phyloP scores from a whole-genome alignment of 2,888 invertebrate genomes.

The Conistra vaccinii region DNA sequence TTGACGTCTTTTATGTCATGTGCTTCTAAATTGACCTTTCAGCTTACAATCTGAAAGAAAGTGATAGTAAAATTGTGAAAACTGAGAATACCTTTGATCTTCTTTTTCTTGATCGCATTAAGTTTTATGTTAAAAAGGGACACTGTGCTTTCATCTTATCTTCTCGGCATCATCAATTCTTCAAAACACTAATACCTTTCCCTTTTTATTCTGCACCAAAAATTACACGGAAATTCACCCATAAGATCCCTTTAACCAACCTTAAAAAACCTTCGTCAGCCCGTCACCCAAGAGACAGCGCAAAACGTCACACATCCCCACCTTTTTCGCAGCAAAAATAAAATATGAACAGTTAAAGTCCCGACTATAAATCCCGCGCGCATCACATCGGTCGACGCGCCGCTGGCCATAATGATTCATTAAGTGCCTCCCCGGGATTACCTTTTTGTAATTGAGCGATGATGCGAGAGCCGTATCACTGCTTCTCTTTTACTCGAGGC shows the following conservation, averaged over 20 bases:
- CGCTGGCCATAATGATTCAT: slow-evolving; percentile 89
- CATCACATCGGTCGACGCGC: slow-evolving; percentile 81
- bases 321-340: slow-evolving; percentile 61
- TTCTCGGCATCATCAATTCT: not conserved
- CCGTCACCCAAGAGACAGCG: slow-evolving; percentile 57
- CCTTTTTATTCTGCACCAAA: not conserved
- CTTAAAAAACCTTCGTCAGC: slow-evolving; percentile 59
- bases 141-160: no score
- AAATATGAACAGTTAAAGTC: slow-evolving; percentile 70
- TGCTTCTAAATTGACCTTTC: not conserved
- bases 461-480: slow-evolving; percentile 88
- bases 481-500: slow-evolving; percentile 82
- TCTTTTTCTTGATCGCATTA: not conserved
- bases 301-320: slow-evolving; percentile 60
- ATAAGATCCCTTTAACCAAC: slow-evolving; percentile 2
- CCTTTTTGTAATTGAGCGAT: slow-evolving; percentile 91
- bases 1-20: not conserved
- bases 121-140: no score
- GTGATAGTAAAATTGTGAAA: not conserved
- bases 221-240: not conserved
- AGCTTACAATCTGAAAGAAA: not conserved
- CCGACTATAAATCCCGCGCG: slow-evolving; percentile 82
- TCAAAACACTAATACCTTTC: not conserved
- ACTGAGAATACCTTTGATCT: no score
- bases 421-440: slow-evolving; percentile 90